Evolutionary conservation across 2,113 vertebrate genomes (phyloP), one percentile per base, ranked within the genome.

Genomic region (Tupaia tana): DNA sequence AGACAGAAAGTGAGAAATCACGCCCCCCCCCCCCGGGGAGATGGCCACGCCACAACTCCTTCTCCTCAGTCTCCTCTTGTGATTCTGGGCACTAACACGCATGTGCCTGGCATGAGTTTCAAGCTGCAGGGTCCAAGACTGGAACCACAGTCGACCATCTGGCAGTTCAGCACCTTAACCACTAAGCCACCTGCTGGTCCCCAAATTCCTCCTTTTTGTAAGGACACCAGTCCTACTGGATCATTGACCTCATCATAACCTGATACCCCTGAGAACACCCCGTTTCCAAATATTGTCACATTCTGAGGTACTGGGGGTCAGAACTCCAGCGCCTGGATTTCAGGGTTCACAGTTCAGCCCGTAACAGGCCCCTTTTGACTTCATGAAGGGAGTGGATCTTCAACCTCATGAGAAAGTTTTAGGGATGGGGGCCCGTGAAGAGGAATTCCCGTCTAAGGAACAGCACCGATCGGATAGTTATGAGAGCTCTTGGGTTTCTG

Each of bases 391-490:
- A 77, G 29, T 29, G 15, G 43, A 64, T 69, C 82, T 92, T 16
- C 15, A 29, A 34, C 71, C 31, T 74, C 56, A 14, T 2, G 0
- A 5, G 52, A 31, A 43, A 9, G 12, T 43, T 34, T 74, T 58
- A 43, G 64, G 64, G 82, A 34, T 7, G 9, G 25, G 67, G 29
- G 27, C 67, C 29, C 27, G 0, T 7, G 85, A 82, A 59, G 71
- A 73, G 67, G 78, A n/a, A 27, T 81, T 90, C 6, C 29, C 71
- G 34, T 63, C 43, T 63, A 5, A 59, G 86, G 59, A 79, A 0
- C 16, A 52, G 64, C 29, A 0, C 31, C 7, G 11, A 52, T 0
- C 10, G 18, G 56, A 52, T 16, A 24, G 43, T 13, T 31, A 2
- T 2, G 24, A 93, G 63, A 20, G 27, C 24, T 5, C 9, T 2